Evolutionary conservation across 92 coral and sea anemone species (phyloP), one percentile per base, ranked within the genome.

Genomic region (Virgularia gustaviana): DNA sequence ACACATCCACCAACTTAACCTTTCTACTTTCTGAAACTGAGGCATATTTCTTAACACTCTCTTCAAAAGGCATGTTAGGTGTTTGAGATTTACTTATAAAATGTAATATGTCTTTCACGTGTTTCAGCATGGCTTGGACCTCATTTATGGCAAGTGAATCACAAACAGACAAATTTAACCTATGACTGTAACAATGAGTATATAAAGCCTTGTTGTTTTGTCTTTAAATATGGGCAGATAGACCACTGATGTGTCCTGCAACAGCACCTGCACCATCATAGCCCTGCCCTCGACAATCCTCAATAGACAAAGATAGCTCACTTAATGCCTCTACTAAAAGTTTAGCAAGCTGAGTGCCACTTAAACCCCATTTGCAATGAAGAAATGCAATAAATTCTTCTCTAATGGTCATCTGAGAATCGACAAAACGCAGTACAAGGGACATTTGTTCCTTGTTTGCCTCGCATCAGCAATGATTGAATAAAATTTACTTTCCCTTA

Each of bases 401-500:
- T n/a, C n/a, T n/a, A n/a, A n/a, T n/a, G n/a, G 23, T 19, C 60
- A 53, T 53, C 9, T 53, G 23, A 1, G 6, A 9, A 19, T 53
- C 60, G 9, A 53, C 60, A 53, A 53, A 53, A 53, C 55, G 55
- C 55, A 47, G 23, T 16, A 47, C 55, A 47, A n/a, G n/a, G n/a
- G n/a, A n/a, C n/a, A n/a, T 16, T n/a, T n/a, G n/a, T n/a, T n/a
- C n/a, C n/a, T n/a, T n/a, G n/a, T n/a, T n/a, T n/a, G n/a, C n/a
- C n/a, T n/a, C n/a, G n/a, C n/a, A n/a, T n/a, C n/a, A n/a, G n/a
- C n/a, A n/a, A n/a, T n/a, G n/a, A n/a, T n/a, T n/a, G n/a, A n/a
- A n/a, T n/a, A n/a, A n/a, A n/a, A n/a, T n/a, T n/a, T n/a, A n/a
- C n/a, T n/a, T n/a, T n/a, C n/a, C n/a, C 35, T 62, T 5, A 62